phyloP scores from a whole-genome alignment of 2,888 invertebrate genomes.

The Quadroppia sp. region DNA sequence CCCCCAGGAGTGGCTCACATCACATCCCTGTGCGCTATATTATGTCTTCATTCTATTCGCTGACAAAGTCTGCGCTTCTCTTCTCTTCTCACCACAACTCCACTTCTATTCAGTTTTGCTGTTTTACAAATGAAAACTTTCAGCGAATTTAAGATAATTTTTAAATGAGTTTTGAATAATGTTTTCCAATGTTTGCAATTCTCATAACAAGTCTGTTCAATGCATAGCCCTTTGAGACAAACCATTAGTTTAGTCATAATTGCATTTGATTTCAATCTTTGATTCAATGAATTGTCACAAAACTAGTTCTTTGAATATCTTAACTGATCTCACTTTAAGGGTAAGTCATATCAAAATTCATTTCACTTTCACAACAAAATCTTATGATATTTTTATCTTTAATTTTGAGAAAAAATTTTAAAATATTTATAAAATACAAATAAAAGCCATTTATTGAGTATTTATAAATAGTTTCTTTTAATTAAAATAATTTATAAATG shows the following conservation, averaged over 20 bases:
- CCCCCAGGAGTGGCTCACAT: conserved; percentile 24
- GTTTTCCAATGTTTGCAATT: too few relatives aligned
- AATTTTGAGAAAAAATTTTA: not conserved
- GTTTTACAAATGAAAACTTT: too few relatives aligned
- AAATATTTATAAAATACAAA: not conserved
- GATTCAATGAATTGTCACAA: not conserved
- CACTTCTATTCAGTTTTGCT: too few relatives aligned
- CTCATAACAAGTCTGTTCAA: too few relatives aligned
- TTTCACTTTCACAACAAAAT: not conserved
- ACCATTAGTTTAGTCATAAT: too few relatives aligned
- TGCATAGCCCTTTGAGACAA: too few relatives aligned
- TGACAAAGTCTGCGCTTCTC: not conserved
- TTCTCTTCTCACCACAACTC: too few relatives aligned
- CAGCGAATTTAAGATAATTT: too few relatives aligned
- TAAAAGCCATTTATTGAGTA: not conserved
- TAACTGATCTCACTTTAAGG: not conserved
- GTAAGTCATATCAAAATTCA: not conserved
- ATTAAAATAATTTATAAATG: not conserved
- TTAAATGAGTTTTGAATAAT: too few relatives aligned
- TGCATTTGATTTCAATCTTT: not conserved
- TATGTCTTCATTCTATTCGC: not conserved
- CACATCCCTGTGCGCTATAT: not conserved
- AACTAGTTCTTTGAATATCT: not conserved
- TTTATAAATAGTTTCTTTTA: not conserved
- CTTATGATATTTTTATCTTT: not conserved